phyloP scores from a whole-genome alignment of 2,113 vertebrate species.

The Lophochroa leadbeateri region DNA sequence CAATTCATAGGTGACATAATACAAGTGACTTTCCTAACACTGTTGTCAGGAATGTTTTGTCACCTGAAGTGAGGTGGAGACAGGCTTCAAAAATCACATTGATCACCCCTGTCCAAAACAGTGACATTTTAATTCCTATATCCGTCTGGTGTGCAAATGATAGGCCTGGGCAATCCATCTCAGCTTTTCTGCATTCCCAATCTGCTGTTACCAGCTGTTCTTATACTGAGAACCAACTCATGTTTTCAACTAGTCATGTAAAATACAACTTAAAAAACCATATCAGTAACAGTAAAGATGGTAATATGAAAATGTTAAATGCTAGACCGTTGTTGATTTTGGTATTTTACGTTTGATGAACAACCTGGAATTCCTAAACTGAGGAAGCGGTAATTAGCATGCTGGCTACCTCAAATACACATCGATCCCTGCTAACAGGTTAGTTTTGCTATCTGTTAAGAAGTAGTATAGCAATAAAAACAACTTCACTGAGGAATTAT shows the following conservation, averaged over 20 bases:
- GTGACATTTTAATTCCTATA: neutral
- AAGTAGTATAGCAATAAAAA: neutral
- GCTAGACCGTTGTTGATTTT: neutral
- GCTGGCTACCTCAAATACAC: neutral
- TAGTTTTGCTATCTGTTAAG: neutral
- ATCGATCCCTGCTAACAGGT: neutral
- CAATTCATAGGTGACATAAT: neutral
- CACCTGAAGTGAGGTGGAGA: neutral
- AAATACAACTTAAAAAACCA: neutral
- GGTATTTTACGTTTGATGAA: neutral
- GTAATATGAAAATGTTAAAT: neutral
- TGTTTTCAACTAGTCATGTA: neutral
- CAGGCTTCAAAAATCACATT: neutral
- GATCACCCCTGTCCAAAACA: neutral
- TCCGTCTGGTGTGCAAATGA: neutral
- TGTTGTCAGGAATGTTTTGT: neutral
- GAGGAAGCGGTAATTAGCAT: neutral
- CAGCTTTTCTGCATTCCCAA: neutral
- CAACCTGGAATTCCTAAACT: neutral
- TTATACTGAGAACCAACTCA: neutral
- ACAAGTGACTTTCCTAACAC: neutral
- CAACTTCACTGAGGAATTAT: neutral
- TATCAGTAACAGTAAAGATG: neutral
- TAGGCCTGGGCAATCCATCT: slow-evolving; percentile 28
- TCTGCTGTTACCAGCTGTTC: slow-evolving; percentile 12